Percentiles rank a stretch among this genome's conserved stretches.
These are phyloP conservation scores for Lineus longissimus DNA, from an alignment of 1,140 invertebrate species.

Conservation along the genomic window DNA sequence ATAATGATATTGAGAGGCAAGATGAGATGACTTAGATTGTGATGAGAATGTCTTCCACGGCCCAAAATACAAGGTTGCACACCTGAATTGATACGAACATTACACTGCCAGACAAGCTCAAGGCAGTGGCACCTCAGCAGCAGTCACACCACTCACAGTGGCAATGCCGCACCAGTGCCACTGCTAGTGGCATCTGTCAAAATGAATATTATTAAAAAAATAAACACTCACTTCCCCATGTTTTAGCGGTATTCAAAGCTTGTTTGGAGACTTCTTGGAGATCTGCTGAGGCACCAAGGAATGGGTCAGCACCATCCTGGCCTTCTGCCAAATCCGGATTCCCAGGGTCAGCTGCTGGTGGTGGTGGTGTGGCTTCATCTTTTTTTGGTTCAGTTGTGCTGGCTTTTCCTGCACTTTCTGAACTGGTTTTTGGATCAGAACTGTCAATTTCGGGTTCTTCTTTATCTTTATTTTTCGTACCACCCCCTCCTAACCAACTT, in stretches of 20 bases:
- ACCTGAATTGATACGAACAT: too few species aligned
- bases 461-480: slow-evolving; percentile 26
- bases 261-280: slow-evolving; percentile 74
- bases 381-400: slow-evolving; percentile 22
- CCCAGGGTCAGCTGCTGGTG: slow-evolving; percentile 14
- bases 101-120: too few species aligned
- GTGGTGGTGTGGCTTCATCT: slow-evolving; percentile 22
- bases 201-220: too few species aligned
- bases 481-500: slow-evolving; percentile 41
- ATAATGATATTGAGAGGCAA: too few species aligned
- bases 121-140: too few species aligned
- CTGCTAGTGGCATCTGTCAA: too few species aligned
- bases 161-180: too few species aligned
- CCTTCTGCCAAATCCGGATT: slow-evolving; percentile 9
- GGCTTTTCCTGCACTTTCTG: slow-evolving; percentile 13
- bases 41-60: too few species aligned
- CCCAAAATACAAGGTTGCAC: too few species aligned
- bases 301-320: slow-evolving; percentile 15
- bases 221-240: slow-evolving; percentile 68
- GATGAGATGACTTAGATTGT: too few species aligned
- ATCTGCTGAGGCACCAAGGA: slow-evolving; percentile 29
- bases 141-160: too few species aligned
- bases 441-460: not conserved
- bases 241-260: slow-evolving; percentile 83
- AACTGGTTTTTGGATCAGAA: not conserved